Conservation (phyloP, 53 echinoderm and acorn worm species). For the Paracentrotus lividus region DNA sequence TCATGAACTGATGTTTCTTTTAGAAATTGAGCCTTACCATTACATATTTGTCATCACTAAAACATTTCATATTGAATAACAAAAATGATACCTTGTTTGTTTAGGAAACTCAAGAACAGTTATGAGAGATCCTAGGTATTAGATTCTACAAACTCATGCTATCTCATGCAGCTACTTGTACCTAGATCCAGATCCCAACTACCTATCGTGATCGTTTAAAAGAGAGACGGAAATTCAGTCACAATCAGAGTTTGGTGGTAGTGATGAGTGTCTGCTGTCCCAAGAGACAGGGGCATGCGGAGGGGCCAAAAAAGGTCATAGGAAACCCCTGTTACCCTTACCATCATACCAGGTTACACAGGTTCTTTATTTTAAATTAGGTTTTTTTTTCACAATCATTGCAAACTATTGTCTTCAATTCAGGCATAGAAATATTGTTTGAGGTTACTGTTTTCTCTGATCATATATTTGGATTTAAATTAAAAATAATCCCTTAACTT, state of each 20-base stretch:
- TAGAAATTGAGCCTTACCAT: background rate
- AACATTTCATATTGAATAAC: background rate
- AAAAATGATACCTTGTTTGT: background rate
- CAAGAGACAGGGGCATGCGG: background rate
- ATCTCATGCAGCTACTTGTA: background rate
- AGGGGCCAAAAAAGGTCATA: background rate
- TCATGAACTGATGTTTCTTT: background rate
- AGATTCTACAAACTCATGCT: constrained; percentile 14
- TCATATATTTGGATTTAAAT: too few relatives aligned
- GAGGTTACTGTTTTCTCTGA: background rate
- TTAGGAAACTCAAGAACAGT: background rate
- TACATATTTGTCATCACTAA: background rate
- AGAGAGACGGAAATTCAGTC: constrained; percentile 12
- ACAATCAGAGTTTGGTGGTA: constrained; percentile 28
- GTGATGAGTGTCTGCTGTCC: constrained; percentile 15
- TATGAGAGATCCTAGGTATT: background rate
- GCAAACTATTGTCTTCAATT: background rate
- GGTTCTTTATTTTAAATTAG: background rate
- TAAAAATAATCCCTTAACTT: too few relatives aligned
- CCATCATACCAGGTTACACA: background rate
- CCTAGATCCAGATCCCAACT: too few relatives aligned
- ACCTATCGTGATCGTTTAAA: background rate
- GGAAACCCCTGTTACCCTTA: background rate
- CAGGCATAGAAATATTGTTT: background rate
- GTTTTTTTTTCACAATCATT: background rate